phyloP scores from a whole-genome alignment of 2,797 vertebrate genomes.

The Sebastolobus alascanus region DNA sequence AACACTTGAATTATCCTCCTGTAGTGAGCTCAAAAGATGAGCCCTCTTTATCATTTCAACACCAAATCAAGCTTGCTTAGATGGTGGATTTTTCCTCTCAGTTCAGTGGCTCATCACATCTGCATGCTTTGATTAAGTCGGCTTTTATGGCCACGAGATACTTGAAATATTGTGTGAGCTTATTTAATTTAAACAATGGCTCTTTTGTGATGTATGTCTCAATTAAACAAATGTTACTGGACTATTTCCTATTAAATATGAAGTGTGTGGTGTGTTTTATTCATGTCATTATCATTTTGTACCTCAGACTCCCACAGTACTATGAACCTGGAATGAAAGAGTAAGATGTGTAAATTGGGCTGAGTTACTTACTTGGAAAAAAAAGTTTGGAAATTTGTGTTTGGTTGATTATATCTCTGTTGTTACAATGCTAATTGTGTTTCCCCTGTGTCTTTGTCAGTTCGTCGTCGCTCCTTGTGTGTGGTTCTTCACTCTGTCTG shows the following conservation, averaged over 20 bases:
- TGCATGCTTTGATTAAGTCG: conserved; percentile 54
- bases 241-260: conserved; percentile 43
- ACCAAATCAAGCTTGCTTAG: background rate
- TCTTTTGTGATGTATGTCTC: conserved; percentile 27
- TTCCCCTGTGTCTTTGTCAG: no score
- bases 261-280: conserved; percentile 32
- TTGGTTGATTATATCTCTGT: no score
- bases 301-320: conserved; percentile 46
- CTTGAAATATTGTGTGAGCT: conserved; percentile 54
- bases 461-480: no score
- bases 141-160: conserved; percentile 50
- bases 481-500: no score
- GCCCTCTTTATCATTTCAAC: background rate
- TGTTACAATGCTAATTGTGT: no score
- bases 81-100: background rate
- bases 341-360: conserved; percentile 36
- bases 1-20: conserved; percentile 54
- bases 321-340: conserved; percentile 44
- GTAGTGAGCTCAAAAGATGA: conserved; percentile 29
- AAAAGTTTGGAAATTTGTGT: no score
- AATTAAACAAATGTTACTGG: conserved; percentile 5
- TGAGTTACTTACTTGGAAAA: no score
- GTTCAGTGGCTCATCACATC: conserved; percentile 7
- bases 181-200: conserved; percentile 48
- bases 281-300: conserved; percentile 55